Evolutionary conservation across 2,797 vertebrate genomes (phyloP).

Genomic region (Triplophysa bombifrons): DNA sequence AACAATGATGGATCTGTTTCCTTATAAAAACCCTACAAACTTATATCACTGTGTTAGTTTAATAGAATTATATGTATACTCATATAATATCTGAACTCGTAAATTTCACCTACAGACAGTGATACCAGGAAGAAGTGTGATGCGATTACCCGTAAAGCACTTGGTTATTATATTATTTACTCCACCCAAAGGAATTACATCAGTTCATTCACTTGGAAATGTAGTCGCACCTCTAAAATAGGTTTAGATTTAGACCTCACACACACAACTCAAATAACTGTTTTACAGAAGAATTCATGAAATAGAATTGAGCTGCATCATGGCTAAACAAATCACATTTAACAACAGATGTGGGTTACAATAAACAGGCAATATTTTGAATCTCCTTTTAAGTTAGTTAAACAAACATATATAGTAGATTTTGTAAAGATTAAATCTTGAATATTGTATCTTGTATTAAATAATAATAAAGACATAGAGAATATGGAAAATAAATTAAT

Average conservation of each 20-base stretch:
- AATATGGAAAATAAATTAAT: too few relatives aligned
- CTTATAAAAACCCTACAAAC: too few relatives aligned
- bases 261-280: not conserved
- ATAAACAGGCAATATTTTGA: too few relatives aligned
- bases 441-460: too few relatives aligned
- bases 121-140: not conserved
- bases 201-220: not conserved
- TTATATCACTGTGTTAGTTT: too few relatives aligned
- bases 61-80: not conserved
- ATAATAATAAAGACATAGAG: too few relatives aligned
- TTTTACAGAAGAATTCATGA: not conserved
- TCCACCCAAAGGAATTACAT: constrained; percentile 1
- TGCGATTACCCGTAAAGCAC: not conserved
- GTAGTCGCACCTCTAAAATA: not conserved
- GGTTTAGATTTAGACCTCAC: not conserved
- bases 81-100: not conserved
- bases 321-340: not conserved
- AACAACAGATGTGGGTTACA: not conserved
- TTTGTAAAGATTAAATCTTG: too few relatives aligned
- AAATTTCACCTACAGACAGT: not conserved
- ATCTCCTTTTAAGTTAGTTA: too few relatives aligned
- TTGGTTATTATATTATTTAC: not conserved
- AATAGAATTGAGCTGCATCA: not conserved
- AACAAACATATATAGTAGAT: too few relatives aligned
- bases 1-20: too few relatives aligned